phyloP scores from a whole-genome alignment of 2,888 invertebrate species.

The Rotaria socialis region DNA sequence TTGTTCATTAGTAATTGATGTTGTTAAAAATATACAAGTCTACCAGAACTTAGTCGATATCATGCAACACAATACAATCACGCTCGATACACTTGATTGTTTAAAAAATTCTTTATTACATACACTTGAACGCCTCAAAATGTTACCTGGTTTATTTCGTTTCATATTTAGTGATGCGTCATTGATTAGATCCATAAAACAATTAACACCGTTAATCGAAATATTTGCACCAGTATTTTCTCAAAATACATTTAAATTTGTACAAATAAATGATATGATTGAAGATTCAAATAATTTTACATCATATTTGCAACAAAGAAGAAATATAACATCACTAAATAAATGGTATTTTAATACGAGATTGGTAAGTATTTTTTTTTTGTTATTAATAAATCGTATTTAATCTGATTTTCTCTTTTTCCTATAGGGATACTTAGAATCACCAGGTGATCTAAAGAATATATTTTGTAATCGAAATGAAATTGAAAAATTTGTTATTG shows the following conservation, averaged over 20 bases:
- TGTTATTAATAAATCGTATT: too few relatives aligned
- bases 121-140: slow-evolving; percentile 22
- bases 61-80: slow-evolving; percentile 17
- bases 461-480: neutral
- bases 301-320: neutral
- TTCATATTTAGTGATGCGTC: neutral
- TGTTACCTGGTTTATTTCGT: slow-evolving; percentile 14
- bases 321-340: neutral
- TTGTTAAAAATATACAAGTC: slow-evolving; percentile 22
- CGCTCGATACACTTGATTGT: slow-evolving; percentile 15
- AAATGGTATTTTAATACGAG: slow-evolving; percentile 14
- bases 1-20: slow-evolving; percentile 32
- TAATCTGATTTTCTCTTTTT: neutral
- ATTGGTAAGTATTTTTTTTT: neutral
- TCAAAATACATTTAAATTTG: neutral
- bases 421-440: neutral
- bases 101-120: slow-evolving; percentile 6
- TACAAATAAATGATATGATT: slow-evolving; percentile 33
- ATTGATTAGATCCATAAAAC: neutral
- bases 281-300: slow-evolving; percentile 12
- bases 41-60: slow-evolving; percentile 1
- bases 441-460: neutral
- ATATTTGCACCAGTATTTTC: slow-evolving; percentile 18
- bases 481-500: neutral
- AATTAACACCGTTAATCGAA: slow-evolving; percentile 12